Evolutionary conservation across 2,797 vertebrate genomes (phyloP).

Genomic region (Enteromius radiatus): DNA sequence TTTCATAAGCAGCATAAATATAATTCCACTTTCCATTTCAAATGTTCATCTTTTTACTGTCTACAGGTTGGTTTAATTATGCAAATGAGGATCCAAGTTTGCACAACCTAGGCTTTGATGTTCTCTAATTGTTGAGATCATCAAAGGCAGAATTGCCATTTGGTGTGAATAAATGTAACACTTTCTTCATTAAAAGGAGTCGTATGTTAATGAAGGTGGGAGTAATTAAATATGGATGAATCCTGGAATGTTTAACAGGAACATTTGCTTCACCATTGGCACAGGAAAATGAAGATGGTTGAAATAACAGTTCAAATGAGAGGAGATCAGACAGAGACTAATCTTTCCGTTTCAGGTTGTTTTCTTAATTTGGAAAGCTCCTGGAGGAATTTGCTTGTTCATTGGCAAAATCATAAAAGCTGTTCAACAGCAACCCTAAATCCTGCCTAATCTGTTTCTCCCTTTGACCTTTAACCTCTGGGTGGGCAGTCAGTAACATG

Average conservation of each 20-base stretch:
- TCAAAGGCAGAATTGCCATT: slow-evolving; percentile 93
- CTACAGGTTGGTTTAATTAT: slow-evolving; percentile 96
- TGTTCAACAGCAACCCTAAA: not conserved
- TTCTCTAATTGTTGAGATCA: slow-evolving; percentile 94
- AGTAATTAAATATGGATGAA: slow-evolving; percentile 94
- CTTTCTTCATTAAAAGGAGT: slow-evolving; percentile 84
- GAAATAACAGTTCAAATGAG: slow-evolving; percentile 41
- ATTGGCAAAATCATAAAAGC: slow-evolving; percentile 25
- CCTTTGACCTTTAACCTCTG: slow-evolving; percentile 10
- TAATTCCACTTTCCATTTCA: slow-evolving; percentile 89
- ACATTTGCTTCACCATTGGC: slow-evolving; percentile 90
- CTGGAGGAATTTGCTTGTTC: slow-evolving; percentile 35
- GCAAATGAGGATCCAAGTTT: slow-evolving; percentile 91
- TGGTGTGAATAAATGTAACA: slow-evolving; percentile 91
- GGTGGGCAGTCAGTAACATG: not conserved
- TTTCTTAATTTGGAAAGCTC: slow-evolving; percentile 43
- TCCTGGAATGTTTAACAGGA: slow-evolving; percentile 90
- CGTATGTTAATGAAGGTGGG: slow-evolving; percentile 89
- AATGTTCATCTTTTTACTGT: slow-evolving; percentile 82
- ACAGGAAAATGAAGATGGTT: slow-evolving; percentile 76
- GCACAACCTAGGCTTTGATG: slow-evolving; percentile 94
- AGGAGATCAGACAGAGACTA: slow-evolving; percentile 56
- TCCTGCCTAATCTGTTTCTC: not conserved
- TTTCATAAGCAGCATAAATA: slow-evolving; percentile 92
- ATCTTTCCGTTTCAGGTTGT: slow-evolving; percentile 48